Base-by-base conservation (phyloP, 2,888 invertebrate species). In the Lithophane leautieri region DNA sequence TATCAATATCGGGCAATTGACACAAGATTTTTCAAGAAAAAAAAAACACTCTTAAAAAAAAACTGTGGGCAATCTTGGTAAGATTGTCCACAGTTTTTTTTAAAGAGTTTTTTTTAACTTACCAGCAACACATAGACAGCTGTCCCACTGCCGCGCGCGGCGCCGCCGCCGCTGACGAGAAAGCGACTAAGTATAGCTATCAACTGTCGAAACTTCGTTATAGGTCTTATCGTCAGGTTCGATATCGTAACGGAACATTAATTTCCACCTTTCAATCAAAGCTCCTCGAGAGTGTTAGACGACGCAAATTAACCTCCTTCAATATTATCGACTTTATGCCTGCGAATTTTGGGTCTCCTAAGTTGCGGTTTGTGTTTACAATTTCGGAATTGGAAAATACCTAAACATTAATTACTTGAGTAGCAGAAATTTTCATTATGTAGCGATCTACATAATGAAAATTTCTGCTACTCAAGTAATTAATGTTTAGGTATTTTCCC, bases 241-340 rank as follows among this genome's bases (percentile, higher is more conserved):
- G n/a, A 40, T 70, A 73, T 71, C 68, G 73, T 58, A 76, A 63
- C 76, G 76, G 75, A 81, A 81, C 73, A 73, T 82, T 81, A 78
- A 86, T 86, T 79, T 84, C 78, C 81, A 79, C 44, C 70, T 80
- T 73, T 78, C 79, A 76, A 74, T 70, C 67, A 77, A 62, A 22
- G 52, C n/a, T 60, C 19, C 25, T 61, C 68, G 22, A 19, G 28
- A 52, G n/a, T 34, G 56, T 14, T 40, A 65, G 28, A 7, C 67
- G 28, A 63, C 22, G n/a, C 44, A 74, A 70, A 68, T 80, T 74
- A 56, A 61, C 47, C 71, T 44, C 22, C 52, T 34, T 52, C 19
- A 61, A 40, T 52, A 70, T 61, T 70, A 56, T 73, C 2, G n/a
- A 73, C 54, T 47, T 54, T 66, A 58, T 65, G 14, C 34, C 34